Evolutionary conservation across 2,113 vertebrate species (phyloP), one percentile per base, ranked within the genome.

Genomic region (Varanus komodoensis): DNA sequence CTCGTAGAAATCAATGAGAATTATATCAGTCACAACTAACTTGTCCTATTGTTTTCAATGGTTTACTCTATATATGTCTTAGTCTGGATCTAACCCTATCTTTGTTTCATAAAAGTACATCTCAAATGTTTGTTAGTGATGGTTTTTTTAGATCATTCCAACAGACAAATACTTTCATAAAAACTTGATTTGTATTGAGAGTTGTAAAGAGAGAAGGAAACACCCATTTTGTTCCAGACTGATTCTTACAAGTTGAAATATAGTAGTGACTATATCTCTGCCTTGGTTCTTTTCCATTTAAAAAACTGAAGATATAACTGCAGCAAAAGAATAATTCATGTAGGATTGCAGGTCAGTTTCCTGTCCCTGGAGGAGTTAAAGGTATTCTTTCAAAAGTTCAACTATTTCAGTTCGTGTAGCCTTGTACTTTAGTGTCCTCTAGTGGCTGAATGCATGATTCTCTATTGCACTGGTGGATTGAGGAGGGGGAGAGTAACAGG

Each of bases 391-490:
- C 52, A 3, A 52, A 87, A 87, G 87, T 85, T 1, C 85, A 0
- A 1, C 8, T 0, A 50, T 95, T 88, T 89, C 1, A 34, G 15
- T 27, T 71, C 52, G 1, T 71, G 44, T 86, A 89, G 87, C 29
- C 87, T 92, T 89, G 32, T 93, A 81, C 82, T 95, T 91, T 94
- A 96, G 83, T 96, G 95, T 95, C 95, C 95, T 96, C 96, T 96
- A 94, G 96, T 93, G 96, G 96, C 81, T 88, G 67, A 0, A 48
- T 87, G 82, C 69, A 32, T 64, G 68, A 69, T 89, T 73, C 54
- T 89, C 34, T 89, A 7, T 17, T 80, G 77, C 38, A 29, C 8
- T 48, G 44, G 29, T 48, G 4, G 17, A 21, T 27, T 73, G n/a
- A 17, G 85, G 7, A 3, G 19, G 61, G 4, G 54, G 21, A 82